phyloP scores from a whole-genome alignment of 2,888 invertebrate genomes.

The Acleris holmiana region DNA sequence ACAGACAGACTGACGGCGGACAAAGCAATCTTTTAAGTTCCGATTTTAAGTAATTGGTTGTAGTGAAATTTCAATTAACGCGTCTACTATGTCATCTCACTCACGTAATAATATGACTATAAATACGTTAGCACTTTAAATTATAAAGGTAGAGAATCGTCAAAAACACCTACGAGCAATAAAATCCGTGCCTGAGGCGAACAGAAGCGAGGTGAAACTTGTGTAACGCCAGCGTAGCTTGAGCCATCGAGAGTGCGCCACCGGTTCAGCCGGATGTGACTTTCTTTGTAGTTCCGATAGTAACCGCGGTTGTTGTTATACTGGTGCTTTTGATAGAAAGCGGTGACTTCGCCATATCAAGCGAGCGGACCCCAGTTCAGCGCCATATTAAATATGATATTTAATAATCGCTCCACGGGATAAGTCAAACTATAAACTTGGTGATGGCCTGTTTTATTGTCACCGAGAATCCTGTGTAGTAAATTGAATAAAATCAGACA shows the following conservation, averaged over 20 bases:
- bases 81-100: neutral
- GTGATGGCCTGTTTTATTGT: constrained; percentile 27
- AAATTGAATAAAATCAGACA: constrained; percentile 24
- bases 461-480: constrained; percentile 13
- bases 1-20: no score
- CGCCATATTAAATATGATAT: constrained; percentile 61
- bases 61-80: no score
- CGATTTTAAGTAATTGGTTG: neutral
- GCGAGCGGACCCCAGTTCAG: constrained; percentile 51
- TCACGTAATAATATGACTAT: constrained; percentile 45
- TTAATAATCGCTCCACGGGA: constrained; percentile 53
- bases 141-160: constrained; percentile 55
- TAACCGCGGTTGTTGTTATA: constrained; percentile 48
- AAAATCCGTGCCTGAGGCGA: constrained; percentile 64
- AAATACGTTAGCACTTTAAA: constrained; percentile 55
- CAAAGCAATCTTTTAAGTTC: no score
- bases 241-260: constrained; percentile 50
- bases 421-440: constrained; percentile 37
- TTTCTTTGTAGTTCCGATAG: constrained; percentile 40
- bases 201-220: constrained; percentile 72
- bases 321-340: constrained; percentile 66
- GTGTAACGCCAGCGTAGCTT: constrained; percentile 48
- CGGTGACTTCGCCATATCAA: constrained; percentile 67
- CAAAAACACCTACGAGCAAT: constrained; percentile 62
- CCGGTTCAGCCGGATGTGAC: constrained; percentile 8